Evolutionary conservation across 2,888 invertebrate species (phyloP).

Genomic region (Liopterus haemorrhoidalis): DNA sequence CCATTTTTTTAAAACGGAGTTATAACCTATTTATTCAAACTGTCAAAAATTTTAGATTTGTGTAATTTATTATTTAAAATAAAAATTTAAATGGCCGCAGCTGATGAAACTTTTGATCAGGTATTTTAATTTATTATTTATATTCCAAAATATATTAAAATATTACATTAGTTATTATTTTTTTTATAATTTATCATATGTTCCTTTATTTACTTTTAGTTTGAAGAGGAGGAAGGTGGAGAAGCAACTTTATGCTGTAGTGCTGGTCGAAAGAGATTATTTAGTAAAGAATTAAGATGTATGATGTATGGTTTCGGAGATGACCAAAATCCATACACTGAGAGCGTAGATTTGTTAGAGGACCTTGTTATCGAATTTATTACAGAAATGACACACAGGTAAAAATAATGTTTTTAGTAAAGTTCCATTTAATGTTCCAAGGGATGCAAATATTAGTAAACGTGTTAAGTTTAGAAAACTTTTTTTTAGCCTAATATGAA

Average conservation of each 20-base stretch:
- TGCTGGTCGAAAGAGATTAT: constrained; percentile 72
- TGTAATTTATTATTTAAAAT: too few species aligned
- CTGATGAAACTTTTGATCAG: constrained; percentile 39
- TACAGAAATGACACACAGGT: constrained; percentile 85
- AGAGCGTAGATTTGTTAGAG: constrained; percentile 95
- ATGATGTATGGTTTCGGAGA: constrained; percentile 99
- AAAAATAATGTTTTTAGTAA: too few species aligned
- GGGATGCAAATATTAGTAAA: too few species aligned
- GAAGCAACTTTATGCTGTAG: constrained; percentile 60
- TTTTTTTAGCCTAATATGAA: too few species aligned
- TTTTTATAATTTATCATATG: constrained; percentile 46
- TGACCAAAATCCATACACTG: constrained; percentile 97
- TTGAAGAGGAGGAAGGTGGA: constrained; percentile 64
- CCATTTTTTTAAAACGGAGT: too few species aligned
- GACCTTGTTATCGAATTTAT: constrained; percentile 97
- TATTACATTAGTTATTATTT: neutral
- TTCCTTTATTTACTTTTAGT: constrained; percentile 60
- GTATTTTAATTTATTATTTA: constrained; percentile 25
- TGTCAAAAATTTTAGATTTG: too few species aligned
- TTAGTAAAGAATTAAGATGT: constrained; percentile 87
- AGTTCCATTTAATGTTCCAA: too few species aligned
- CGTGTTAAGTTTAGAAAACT: too few species aligned
- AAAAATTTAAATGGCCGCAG: constrained; percentile 36
- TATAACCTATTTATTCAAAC: too few species aligned
- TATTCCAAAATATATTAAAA: neutral